phyloP scores from a whole-genome alignment of 2,797 vertebrate genomes.

The Tadarida brasiliensis region DNA sequence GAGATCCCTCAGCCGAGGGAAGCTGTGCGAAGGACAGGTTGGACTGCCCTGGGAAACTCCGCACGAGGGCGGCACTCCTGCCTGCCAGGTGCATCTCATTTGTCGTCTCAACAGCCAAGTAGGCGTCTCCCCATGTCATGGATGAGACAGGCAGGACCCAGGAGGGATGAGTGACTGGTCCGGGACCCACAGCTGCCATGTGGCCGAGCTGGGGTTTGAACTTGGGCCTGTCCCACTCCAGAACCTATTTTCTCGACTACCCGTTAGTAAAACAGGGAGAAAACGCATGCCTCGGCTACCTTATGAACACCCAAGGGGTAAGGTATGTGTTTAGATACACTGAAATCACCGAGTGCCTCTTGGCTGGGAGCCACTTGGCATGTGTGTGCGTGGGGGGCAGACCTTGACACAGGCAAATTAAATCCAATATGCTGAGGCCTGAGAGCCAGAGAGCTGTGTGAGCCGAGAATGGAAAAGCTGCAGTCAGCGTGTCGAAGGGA shows the following conservation, averaged over 20 bases:
- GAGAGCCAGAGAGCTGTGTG: background rate
- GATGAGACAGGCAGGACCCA: background rate
- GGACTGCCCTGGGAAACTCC: no score
- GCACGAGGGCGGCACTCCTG: fast-evolving
- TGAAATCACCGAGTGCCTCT: background rate
- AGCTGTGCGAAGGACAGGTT: background rate
- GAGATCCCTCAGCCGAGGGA: fast-evolving
- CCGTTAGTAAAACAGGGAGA: background rate
- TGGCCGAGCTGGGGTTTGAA: background rate
- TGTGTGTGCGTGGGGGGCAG: background rate
- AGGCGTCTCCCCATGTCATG: background rate
- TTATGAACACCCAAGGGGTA: background rate
- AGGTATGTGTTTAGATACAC: background rate
- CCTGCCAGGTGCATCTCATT: background rate
- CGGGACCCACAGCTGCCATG: background rate
- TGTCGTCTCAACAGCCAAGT: fast-evolving
- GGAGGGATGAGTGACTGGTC: background rate
- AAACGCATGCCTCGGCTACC: background rate
- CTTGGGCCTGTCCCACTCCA: background rate
- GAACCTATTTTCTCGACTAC: background rate
- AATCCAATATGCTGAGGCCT: no score
- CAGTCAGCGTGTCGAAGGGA: background rate
- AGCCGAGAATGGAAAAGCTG: background rate
- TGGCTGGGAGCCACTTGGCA: fast-evolving
- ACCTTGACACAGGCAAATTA: background rate